A percentile compares a stretch with the other conserved stretches of the same genome.
Evolutionary conservation across 2,888 invertebrate genomes (phyloP).

Genomic region (Argyresthia goedartella): DNA sequence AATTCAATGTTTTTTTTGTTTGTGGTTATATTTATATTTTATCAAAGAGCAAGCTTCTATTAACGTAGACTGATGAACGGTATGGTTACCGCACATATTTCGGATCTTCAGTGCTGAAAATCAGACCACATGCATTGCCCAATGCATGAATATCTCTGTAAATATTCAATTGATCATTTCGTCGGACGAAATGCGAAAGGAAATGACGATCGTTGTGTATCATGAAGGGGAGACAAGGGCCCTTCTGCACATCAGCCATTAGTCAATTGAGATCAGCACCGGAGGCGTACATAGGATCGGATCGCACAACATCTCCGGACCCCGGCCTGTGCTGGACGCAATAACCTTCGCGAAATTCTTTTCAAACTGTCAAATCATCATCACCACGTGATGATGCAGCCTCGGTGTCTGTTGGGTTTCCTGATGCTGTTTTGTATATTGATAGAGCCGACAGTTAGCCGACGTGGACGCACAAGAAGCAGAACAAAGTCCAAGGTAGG

Average conservation of each 20-base stretch:
- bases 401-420: slow-evolving; percentile 25
- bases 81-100: no score
- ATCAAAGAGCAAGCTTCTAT: no score
- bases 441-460: slow-evolving; percentile 47
- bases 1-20: no score
- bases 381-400: slow-evolving; percentile 8
- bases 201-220: slow-evolving; percentile 41
- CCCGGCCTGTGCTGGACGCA: slow-evolving; percentile 32
- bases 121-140: no score
- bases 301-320: slow-evolving; percentile 12
- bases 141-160: background rate
- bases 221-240: slow-evolving; percentile 56
- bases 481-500: slow-evolving; percentile 81
- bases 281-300: slow-evolving; percentile 19
- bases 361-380: background rate
- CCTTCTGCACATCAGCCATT: slow-evolving; percentile 51
- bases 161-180: slow-evolving; percentile 12
- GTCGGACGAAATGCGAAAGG: slow-evolving; percentile 39
- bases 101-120: no score
- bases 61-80: no score
- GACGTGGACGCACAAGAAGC: slow-evolving; percentile 79
- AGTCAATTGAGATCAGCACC: slow-evolving; percentile 61
- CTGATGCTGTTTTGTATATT: slow-evolving; percentile 31
- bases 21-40: no score
- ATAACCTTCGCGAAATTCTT: slow-evolving; percentile 9